phyloP scores from a whole-genome alignment of 2,797 vertebrate genomes.

The Ctenopoma multispine region DNA sequence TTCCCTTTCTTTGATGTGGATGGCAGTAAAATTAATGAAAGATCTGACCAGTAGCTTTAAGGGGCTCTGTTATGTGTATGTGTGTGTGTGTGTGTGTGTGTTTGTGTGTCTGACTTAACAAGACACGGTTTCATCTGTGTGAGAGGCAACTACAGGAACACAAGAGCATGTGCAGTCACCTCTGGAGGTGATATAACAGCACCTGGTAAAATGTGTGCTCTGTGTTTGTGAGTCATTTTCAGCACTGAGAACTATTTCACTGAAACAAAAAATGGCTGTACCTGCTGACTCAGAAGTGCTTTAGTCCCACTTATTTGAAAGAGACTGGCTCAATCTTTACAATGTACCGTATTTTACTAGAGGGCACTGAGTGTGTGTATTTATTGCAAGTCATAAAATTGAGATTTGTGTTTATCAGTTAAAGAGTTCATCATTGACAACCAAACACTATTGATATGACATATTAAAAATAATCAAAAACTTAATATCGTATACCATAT shows the following conservation, averaged over 20 bases:
- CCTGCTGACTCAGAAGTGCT: neutral
- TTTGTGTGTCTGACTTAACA: conserved; percentile 14
- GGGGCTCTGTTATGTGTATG: neutral
- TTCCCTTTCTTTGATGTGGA: conserved; percentile 56
- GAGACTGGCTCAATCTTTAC: neutral
- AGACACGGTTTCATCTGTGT: conserved; percentile 5
- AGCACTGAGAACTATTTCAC: neutral
- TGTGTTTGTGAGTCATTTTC: conserved; percentile 7
- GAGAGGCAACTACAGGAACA: neutral
- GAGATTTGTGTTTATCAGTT: conserved; percentile 8
- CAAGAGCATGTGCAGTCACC: conserved; percentile 26
- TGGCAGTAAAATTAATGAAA: conserved; percentile 51
- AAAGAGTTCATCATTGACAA: conserved; percentile 20
- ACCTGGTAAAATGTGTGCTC: conserved; percentile 23
- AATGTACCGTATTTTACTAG: neutral
- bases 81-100: conserved; percentile 8
- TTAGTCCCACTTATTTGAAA: conserved; percentile 8
- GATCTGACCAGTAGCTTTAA: conserved; percentile 35
- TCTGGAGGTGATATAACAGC: conserved; percentile 37
- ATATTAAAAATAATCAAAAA: neutral
- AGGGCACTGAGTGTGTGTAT: conserved; percentile 4
- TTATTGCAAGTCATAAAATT: conserved; percentile 2
- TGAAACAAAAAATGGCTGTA: neutral
- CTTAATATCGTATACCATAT: neutral
- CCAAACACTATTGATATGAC: conserved; percentile 1